These are phyloP conservation scores for Dasyprocta punctata DNA, from an alignment of 2,113 vertebrate species.

Conservation along the genomic window DNA sequence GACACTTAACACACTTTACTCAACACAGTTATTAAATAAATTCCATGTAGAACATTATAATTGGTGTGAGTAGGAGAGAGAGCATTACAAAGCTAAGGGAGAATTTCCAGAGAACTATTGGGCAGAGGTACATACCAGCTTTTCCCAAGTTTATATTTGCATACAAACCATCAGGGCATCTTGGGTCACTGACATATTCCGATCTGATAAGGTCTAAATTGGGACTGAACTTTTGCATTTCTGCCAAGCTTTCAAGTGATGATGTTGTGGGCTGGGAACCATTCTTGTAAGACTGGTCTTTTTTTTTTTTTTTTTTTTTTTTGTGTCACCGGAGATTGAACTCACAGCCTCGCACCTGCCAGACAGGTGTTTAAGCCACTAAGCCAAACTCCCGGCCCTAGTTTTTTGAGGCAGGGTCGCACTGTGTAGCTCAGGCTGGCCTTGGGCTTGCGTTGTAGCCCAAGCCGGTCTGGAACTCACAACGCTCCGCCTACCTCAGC, in stretches of 20 bases:
- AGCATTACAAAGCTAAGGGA: neutral
- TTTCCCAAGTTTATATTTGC: neutral
- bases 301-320: no score
- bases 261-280: neutral
- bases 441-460: no score
- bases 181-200: neutral
- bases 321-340: no score
- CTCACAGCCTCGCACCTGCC: no score
- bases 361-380: no score
- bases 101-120: neutral
- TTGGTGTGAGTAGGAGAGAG: neutral
- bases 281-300: neutral
- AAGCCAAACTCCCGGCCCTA: no score
- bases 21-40: neutral
- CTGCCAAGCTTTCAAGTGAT: neutral
- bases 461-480: no score
- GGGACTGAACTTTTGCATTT: neutral
- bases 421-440: no score
- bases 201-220: neutral
- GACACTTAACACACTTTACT: neutral
- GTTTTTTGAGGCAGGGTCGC: no score
- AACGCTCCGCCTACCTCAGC: no score
- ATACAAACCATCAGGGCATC: neutral
- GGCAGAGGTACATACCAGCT: neutral
- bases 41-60: neutral